A percentile compares a stretch with the other conserved stretches of the same genome.
Evolutionary conservation across 2,113 vertebrate genomes (phyloP).

Genomic region (Epinephelus fuscoguttatus): DNA sequence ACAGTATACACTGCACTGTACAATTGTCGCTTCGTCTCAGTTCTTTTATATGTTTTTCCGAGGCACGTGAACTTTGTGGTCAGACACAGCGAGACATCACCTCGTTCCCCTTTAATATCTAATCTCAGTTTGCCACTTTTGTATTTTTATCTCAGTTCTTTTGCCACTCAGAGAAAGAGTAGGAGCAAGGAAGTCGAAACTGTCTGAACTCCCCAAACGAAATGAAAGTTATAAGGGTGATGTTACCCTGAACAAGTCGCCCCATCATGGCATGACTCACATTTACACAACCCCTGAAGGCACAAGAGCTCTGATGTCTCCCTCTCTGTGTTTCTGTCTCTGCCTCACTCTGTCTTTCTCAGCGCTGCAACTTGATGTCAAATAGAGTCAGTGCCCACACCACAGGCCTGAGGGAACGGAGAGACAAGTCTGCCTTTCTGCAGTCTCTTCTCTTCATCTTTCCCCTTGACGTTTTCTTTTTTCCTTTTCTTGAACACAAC

Average conservation of each 20-base stretch:
- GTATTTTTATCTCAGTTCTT: slow-evolving; percentile 56
- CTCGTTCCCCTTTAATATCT: slow-evolving; percentile 33
- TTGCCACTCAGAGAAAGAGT: slow-evolving; percentile 48
- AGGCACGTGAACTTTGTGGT: slow-evolving; percentile 6
- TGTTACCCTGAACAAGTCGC: slow-evolving; percentile 73
- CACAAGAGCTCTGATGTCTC: slow-evolving; percentile 74
- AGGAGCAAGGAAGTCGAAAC: slow-evolving; percentile 56
- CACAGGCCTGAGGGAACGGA: slow-evolving; percentile 75
- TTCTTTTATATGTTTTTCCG: not conserved
- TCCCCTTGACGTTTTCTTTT: slow-evolving; percentile 38
- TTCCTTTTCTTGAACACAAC: not conserved
- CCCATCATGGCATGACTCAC: slow-evolving; percentile 78
- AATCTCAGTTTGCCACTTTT: slow-evolving; percentile 49
- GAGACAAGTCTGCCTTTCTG: slow-evolving; percentile 77
- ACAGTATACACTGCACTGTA: not conserved
- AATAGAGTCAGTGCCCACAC: slow-evolving; percentile 82
- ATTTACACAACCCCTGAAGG: slow-evolving; percentile 78
- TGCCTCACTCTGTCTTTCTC: slow-evolving; percentile 75
- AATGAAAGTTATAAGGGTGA: slow-evolving; percentile 77
- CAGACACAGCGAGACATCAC: slow-evolving; percentile 28
- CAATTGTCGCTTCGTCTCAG: not conserved
- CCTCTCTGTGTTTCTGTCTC: slow-evolving; percentile 71
- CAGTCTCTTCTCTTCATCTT: slow-evolving; percentile 69
- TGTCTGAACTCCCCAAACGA: slow-evolving; percentile 70
- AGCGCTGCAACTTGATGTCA: slow-evolving; percentile 75